Evolutionary conservation across 2,888 invertebrate genomes (phyloP), one percentile per base, ranked within the genome.

Genomic region (Andricus quercusramuli): DNA sequence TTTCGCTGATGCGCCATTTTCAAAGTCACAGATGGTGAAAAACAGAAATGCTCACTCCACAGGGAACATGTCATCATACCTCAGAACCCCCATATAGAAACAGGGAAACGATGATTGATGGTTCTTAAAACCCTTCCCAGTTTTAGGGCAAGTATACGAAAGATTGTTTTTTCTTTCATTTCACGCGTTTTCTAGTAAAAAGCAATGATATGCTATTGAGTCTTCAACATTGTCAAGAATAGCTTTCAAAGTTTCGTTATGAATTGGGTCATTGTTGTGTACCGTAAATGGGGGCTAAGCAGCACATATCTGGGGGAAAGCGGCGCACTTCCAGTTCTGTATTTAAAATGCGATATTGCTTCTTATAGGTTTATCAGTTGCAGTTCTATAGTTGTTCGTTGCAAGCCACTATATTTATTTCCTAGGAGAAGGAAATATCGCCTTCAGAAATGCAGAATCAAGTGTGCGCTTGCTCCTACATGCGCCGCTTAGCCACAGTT

Each of bases 51-150:
- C 44, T 41, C 44, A 15, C 62, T 64, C 77, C 41, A 11, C 77
- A 25, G 41, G 77, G 62, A 62, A 77, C 44, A 65, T 77, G 44
- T 77, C 59, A 77, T 62, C 41, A 77, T 77, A 64, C 22, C 11
- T 77, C 5, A 77, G 44, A 77, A 56, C n/a, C n/a, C 29, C 13
- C 1, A 8, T 25, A 25, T 25, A 25, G 29, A 62, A 77, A 17
- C 20, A 47, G 25, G 22, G 29, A 44, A 44, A 17, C 25, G 62
- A 77, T 77, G 62, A 77, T 65, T 62, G 41, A 65, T 77, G 37
- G n/a, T 77, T 77, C 29, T 37, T 20, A 5, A 44, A 77, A 77
- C 62, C 77, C 62, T 77, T 77, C 64, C 20, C 59, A 62, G 17
- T 37, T 62, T 62, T 77, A 17, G 20, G 17, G 25, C 44, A 77